These are phyloP conservation scores for Cydia fagiglandana DNA, from an alignment of 1,140 invertebrate species.

Conservation along the genomic window DNA sequence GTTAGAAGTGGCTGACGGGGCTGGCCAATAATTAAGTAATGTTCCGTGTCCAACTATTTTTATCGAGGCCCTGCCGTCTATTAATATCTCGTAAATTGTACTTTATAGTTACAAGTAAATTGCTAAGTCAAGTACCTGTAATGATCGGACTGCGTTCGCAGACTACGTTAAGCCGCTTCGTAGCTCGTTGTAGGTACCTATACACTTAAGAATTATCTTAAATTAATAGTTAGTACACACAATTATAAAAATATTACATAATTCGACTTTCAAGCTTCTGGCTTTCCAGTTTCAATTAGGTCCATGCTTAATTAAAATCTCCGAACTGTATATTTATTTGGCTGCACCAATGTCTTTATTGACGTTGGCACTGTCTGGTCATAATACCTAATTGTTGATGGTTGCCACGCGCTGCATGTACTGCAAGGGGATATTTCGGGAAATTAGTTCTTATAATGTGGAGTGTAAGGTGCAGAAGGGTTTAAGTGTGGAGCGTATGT, in stretches of 20 bases:
- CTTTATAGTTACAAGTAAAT: slow-evolving; percentile 69
- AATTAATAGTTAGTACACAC: not conserved
- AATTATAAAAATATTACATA: not conserved
- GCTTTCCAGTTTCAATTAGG: not conserved
- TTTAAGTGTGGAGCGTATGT: slow-evolving; percentile 29
- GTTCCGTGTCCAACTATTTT: slow-evolving; percentile 57
- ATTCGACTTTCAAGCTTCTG: not conserved
- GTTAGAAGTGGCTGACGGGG: slow-evolving; percentile 34
- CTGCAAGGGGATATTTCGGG: not conserved
- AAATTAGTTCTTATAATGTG: slow-evolving; percentile 7
- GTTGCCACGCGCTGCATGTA: slow-evolving; percentile 22
- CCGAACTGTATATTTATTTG: slow-evolving; percentile 9
- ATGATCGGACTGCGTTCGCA: slow-evolving; percentile 46
- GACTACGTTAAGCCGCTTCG: not conserved
- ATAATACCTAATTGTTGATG: slow-evolving; percentile 28
- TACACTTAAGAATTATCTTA: slow-evolving; percentile 19
- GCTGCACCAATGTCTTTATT: slow-evolving; percentile 27
- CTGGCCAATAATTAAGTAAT: slow-evolving; percentile 49
- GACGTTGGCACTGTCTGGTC: slow-evolving; percentile 8
- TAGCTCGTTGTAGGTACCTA: no score
- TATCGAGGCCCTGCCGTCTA: slow-evolving; percentile 54
- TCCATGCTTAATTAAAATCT: slow-evolving; percentile 17
- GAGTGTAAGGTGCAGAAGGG: slow-evolving; percentile 18
- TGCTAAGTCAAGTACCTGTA: slow-evolving; percentile 64
- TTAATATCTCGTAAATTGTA: slow-evolving; percentile 69